These are phyloP conservation scores for Apis mellifera DNA, from an alignment of 1,140 invertebrate species.

Conservation along the genomic window Amel_HAv3.1 CM009939.2:7655001-7655500, in stretches of 20 bases:
- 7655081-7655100: not conserved
- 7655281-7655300: not conserved
- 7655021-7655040: too few species aligned
- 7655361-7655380: not conserved
- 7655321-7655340: not conserved
- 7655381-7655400: not conserved
- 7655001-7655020: too few species aligned
- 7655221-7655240: conserved; percentile 4
- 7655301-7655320: not conserved
- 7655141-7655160: conserved; percentile 22
- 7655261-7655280: not conserved
- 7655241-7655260: not conserved
- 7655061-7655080: not conserved
- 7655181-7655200: not conserved
- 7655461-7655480: too few species aligned
- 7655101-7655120: not conserved
- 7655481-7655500: too few species aligned
- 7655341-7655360: not conserved
- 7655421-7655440: too few species aligned
- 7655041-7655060: too few species aligned
- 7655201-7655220: conserved; percentile 12
- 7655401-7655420: too few species aligned
- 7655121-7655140: conserved; percentile 24
- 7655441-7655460: too few species aligned
- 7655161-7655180: conserved; percentile 40